Conservation (phyloP, 2,113 vertebrate genomes). For the Serinus canaria region DNA sequence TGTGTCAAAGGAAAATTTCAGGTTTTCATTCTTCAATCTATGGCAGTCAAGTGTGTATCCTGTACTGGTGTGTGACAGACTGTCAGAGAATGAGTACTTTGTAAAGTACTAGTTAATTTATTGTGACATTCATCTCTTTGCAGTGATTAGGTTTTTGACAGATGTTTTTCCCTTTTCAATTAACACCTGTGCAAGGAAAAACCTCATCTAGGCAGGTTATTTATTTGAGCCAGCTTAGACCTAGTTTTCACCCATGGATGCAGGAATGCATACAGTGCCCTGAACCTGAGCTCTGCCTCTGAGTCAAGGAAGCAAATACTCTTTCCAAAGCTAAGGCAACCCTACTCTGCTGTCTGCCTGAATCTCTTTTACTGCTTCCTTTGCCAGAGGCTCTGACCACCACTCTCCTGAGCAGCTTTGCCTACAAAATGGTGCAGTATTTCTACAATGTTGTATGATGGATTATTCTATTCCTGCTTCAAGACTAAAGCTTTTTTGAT, state of each 20-base stretch:
- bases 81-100: neutral
- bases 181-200: neutral
- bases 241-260: neutral
- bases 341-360: neutral
- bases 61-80: neutral
- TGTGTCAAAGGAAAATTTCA: neutral
- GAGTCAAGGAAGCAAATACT: neutral
- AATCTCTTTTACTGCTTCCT: neutral
- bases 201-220: neutral
- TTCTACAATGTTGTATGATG: neutral
- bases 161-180: neutral
- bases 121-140: neutral
- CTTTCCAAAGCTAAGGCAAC: neutral
- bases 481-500: neutral
- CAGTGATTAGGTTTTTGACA: neutral
- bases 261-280: neutral
- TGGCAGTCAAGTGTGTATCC: neutral
- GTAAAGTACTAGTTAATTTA: conserved; percentile 1
- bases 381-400: neutral
- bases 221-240: neutral
- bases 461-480: neutral
- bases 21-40: neutral
- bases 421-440: neutral
- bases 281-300: neutral
- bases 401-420: neutral